Evolutionary conservation across 2,113 vertebrate genomes (phyloP), one percentile per base, ranked within the genome.

Genomic region (Lamprologus ornatipinnis): DNA sequence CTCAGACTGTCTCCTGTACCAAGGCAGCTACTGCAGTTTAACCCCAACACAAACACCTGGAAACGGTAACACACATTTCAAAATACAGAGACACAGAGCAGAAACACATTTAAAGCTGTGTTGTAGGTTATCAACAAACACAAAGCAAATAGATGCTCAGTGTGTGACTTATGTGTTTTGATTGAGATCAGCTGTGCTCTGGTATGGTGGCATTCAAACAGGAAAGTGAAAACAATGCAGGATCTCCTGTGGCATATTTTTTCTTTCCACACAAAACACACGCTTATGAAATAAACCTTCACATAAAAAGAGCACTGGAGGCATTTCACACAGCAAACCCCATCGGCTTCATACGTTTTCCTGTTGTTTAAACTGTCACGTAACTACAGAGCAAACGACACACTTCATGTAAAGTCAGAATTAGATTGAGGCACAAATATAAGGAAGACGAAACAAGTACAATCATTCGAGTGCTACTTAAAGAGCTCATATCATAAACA

Each of bases 11-110:
- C 98, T 91, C 98, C 98, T 73, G 97, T 98, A 79, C 98, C 98
- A 80, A 99, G 95, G 92, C 98, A 99, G 95, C 98, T 98, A 85
- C 97, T 99, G 93, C 97, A 98, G 96, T 99, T 99, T 93, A 98
- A 87, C 63, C 98, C 98, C 93, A 99, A 96, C 78, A 96, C 98
- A 95, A 97, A 98, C 23, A 98, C 97, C 98, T 99, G 93, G 19
- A 21, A 55, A 58, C 5, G 0, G 85, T 3, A 79, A 40, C 5
- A 49, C 60, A 91, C 6, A 42, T 42, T 45, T 75, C 12, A 26
- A 26, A 5, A 42, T 75, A 47, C 23, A 81, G 5, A 53, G 4
- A 17, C 17, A 31, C 5, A 0, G 42, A 0, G 23, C 42, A 31
- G 42, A 78, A 0, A 78, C 0, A 31, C 42, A 2, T 75, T 78